phyloP scores from a whole-genome alignment of 2,888 invertebrate genomes.

The Euphydryas editha region DNA sequence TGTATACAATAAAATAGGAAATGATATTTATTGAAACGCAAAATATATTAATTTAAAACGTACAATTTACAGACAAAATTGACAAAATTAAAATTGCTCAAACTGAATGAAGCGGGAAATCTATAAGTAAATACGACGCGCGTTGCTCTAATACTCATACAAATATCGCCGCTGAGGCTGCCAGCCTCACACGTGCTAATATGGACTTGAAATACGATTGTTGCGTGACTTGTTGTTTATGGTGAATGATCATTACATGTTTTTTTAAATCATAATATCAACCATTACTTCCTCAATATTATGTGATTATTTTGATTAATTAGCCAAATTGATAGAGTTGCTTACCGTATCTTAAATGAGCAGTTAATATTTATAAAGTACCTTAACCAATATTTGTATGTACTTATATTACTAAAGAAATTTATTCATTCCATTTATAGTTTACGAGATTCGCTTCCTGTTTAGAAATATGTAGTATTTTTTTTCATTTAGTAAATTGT shows the following conservation, averaged over 20 bases:
- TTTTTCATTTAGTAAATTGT: too few species aligned
- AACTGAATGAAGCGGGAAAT: conserved; percentile 68
- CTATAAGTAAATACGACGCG: conserved; percentile 69
- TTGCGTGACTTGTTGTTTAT: conserved; percentile 32
- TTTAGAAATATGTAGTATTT: too few species aligned
- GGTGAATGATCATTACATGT: not conserved
- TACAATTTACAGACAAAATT: not conserved
- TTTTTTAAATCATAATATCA: not conserved
- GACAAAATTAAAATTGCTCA: conserved; percentile 64
- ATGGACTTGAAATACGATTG: conserved; percentile 27
- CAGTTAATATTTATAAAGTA: too few species aligned
- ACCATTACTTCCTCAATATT: not conserved
- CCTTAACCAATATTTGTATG: too few species aligned
- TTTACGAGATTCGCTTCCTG: too few species aligned
- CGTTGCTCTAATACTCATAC: conserved; percentile 69
- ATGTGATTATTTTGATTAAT: too few species aligned
- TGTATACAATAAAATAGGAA: not conserved
- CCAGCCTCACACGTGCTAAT: conserved; percentile 17
- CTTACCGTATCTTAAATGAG: too few species aligned
- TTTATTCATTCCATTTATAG: too few species aligned
- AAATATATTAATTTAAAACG: not conserved
- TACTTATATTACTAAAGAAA: too few species aligned
- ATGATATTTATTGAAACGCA: not conserved
- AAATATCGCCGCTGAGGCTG: conserved; percentile 56
- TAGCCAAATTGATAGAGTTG: too few species aligned